Base-by-base conservation (phyloP, 2,888 invertebrate genomes). In the Ormyrus nitidulus region DNA sequence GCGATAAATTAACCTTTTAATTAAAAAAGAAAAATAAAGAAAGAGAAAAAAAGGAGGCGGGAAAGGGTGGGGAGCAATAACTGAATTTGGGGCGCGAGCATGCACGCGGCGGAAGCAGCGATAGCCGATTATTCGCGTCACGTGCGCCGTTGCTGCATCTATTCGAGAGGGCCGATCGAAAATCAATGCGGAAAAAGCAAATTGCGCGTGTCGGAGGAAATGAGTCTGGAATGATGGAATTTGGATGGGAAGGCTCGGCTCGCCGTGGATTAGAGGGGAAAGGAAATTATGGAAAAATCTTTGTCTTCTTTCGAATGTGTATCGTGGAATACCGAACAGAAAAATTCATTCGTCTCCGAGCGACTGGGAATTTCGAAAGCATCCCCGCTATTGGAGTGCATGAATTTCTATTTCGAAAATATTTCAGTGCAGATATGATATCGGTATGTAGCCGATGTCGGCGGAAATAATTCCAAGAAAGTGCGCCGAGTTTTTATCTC, bases 181-280 rank as follows among this genome's bases (percentile, higher is more conserved):
- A 80, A 76, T 76, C 80, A 72, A 80, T 62, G 58, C 53, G 62
- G 58, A 79, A 79, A 56, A 76, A 68, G 54, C 54, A n/a, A 56
- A 79, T 74, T 61, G 19, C 56, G 51, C 6, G 13, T 19, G 19
- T 65, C 58, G n/a, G 11, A 2, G 8, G 13, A 34, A 34, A 59
- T 48, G 5, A 11, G 6, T 65, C 3, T 5, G 8, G 13, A 13
- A 34, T 34, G 34, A 34, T 34, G 34, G 34, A 34, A 34, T 34
- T 34, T 34, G 34, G 34, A 34, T 4, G 34, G 34, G 34, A 34
- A 0, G 34, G 4, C 34, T 34, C 34, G 34, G 34, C 34, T 2
- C 1, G 56, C 56, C 19, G 48, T 46, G 54, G 8, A 53, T 2
- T n/a, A 58, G 56, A 4, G 44, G 11, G 5, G 5, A 10, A 58